These are phyloP conservation scores for Sebastiscus albofasciatus DNA, from an alignment of 2,797 vertebrate genomes.

Conservation along the genomic window DNA sequence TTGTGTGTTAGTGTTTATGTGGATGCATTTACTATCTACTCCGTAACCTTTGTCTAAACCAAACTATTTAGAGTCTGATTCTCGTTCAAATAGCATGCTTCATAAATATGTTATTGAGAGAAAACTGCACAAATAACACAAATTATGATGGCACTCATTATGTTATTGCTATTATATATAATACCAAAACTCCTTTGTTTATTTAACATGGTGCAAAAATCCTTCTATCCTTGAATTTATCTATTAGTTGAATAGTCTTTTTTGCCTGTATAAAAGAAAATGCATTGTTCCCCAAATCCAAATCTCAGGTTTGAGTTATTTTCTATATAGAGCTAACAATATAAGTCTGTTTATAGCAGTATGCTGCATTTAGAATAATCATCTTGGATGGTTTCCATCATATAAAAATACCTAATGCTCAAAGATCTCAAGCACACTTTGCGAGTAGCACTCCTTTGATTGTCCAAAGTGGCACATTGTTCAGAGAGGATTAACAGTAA, in stretches of 20 bases:
- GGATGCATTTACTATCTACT: slow-evolving; percentile 23
- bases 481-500: slow-evolving; percentile 71
- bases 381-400: slow-evolving; percentile 65
- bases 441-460: slow-evolving; percentile 78
- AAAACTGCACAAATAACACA: neutral
- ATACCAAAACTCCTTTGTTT: neutral
- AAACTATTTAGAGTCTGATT: neutral
- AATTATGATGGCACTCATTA: neutral
- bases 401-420: slow-evolving; percentile 67
- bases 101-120: neutral
- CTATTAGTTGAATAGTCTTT: neutral
- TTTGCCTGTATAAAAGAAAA: slow-evolving; percentile 4
- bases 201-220: neutral
- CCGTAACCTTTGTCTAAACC: slow-evolving; percentile 4
- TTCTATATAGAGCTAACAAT: neutral
- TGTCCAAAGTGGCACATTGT: slow-evolving; percentile 79
- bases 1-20: slow-evolving; percentile 17
- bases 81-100: neutral
- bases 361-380: slow-evolving; percentile 65
- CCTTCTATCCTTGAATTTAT: neutral
- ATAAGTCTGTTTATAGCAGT: slow-evolving; percentile 36
- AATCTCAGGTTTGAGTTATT: slow-evolving; percentile 6
- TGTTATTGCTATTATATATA: neutral
- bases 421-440: slow-evolving; percentile 70
- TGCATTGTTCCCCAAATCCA: neutral